Base-by-base conservation (phyloP, 2,113 vertebrate species). In the Rhinichthys klamathensis region DNA sequence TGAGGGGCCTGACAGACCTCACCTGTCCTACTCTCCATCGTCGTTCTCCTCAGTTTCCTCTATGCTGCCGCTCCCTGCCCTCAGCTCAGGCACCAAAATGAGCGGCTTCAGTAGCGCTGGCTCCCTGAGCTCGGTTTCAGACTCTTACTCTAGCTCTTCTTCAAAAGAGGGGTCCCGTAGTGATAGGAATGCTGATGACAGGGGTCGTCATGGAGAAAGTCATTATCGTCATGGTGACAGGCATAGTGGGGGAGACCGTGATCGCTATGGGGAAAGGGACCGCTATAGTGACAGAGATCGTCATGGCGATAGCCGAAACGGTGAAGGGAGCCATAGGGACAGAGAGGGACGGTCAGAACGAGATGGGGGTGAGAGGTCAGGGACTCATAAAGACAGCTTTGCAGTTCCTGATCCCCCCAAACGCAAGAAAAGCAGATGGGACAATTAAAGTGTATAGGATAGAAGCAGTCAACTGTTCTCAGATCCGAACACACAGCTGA, bases 361-460 rank as follows among this genome's bases (percentile, higher is more conserved):
- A 81, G 89, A 88, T 7, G 89, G 54, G 27, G 87, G 81, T 5
- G 93, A 93, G 27, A 91, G 90, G 54, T 90, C 90, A 77, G 89
- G 86, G 46, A 75, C 69, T 51, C 81, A 87, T 44, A 87, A 85
- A 13, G 97, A 98, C 89, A 96, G 95, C 30, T 99, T 99, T 41
- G 97, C 97, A 54, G 95, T 99, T 81, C 98, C 98, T 0, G 98
- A 98, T 79, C 97, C 97, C 23, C 98, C 98, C 21, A 98, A 97
- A 83, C 95, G 97, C 83, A 99, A 98, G 93, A 99, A 97, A 92
- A 99, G 97, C 87, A 94, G 98, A 85, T 99, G 97, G 98, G 98
- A 99, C 95, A 99, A 97, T 95, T 99, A 95, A 90, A 87, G 13
- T 25, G 46, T 69, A 32, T 15, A 25, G 23, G 23, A 56, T 23